Percentiles rank a stretch among this genome's conserved stretches.
Evolutionary conservation across 2,797 vertebrate species (phyloP).

Genomic region (Darevskia mixta): DNA sequence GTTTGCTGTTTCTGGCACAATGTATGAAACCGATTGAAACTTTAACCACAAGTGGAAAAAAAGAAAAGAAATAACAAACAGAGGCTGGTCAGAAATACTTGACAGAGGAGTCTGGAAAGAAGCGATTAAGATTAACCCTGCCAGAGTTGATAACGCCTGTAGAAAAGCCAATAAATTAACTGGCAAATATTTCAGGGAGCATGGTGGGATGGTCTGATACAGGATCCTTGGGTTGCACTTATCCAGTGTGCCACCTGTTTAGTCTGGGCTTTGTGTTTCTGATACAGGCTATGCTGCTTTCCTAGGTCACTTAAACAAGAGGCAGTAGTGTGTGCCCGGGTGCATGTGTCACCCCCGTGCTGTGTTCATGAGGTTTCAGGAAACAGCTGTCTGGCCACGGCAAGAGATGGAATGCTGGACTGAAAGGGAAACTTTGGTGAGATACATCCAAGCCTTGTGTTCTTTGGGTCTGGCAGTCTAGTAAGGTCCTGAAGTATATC

Average conservation of each 20-base stretch:
- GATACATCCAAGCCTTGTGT: not conserved
- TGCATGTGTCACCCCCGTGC: not conserved
- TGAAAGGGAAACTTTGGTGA: not conserved
- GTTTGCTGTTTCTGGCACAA: constrained; percentile 26
- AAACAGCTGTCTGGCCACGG: not conserved
- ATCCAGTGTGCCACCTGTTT: not conserved
- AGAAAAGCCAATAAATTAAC: constrained; percentile 16
- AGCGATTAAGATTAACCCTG: constrained; percentile 20
- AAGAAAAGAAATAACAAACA: constrained; percentile 32
- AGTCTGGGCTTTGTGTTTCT: not conserved
- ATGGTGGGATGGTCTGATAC: not conserved
- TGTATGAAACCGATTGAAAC: constrained; percentile 32
- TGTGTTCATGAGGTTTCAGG: not conserved
- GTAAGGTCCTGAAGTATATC: not conserved
- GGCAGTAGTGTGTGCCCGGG: too few species aligned
- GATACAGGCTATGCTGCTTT: not conserved
- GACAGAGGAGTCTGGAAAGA: constrained; percentile 25
- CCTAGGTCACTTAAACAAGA: not conserved
- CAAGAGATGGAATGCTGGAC: not conserved
- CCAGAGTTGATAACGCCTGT: not conserved
- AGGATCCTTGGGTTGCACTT: not conserved
- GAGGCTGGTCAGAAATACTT: constrained; percentile 26
- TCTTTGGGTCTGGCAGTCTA: not conserved
- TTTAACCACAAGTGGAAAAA: constrained; percentile 4
- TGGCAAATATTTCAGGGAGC: constrained; percentile 1